Evolutionary conservation across 2,888 invertebrate genomes (phyloP), one percentile per base, ranked within the genome.

Genomic region (Microchrysa polita): DNA sequence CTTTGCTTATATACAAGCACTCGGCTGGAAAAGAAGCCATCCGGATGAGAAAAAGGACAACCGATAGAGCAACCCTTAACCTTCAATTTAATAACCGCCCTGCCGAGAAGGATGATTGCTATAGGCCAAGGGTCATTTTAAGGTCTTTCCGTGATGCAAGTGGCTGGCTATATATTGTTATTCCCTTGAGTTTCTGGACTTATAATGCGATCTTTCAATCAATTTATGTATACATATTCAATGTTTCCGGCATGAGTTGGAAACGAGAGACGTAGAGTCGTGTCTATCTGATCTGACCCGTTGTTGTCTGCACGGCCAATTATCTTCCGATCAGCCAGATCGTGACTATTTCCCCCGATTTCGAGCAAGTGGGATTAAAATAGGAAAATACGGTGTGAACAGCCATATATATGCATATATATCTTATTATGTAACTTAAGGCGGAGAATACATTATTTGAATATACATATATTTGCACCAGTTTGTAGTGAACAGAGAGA

Each of bases 1-100:
- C 44, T n/a, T n/a, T 44, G 44, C 16, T 16, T 57, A 12, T 20
- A 20, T 18, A 12, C 57, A 57, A 16, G 12, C 14, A 57, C 57
- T 20, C 7, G 16, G 16, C 16, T 12, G 20, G 20, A 18, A 7
- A 9, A 57, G 22, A 22, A 57, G 57, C 5, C 5, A n/a, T 27
- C 22, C 34, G 44, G 63, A 63, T 16, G 18, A 16, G 72, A 52
- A 72, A 72, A 72, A 60, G 60, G 60, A 73, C 73, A 52, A 34
- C 22, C 9, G 44, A 53, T 18, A 16, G 52, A 63, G n/a, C 73
- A 73, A 73, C 73, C 73, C 73, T 63, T 73, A 73, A 73, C 73
- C 73, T 73, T 73, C 73, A 63, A 73, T 55, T 61, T 73, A 73
- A 73, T 73, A 73, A 63, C 34, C 61, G 48, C 61, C 63, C 22